A percentile compares a stretch with the other conserved stretches of the same genome.
These are phyloP conservation scores for Epicauta chinensis DNA, from an alignment of 1,140 invertebrate species.

Conservation along the genomic window DNA sequence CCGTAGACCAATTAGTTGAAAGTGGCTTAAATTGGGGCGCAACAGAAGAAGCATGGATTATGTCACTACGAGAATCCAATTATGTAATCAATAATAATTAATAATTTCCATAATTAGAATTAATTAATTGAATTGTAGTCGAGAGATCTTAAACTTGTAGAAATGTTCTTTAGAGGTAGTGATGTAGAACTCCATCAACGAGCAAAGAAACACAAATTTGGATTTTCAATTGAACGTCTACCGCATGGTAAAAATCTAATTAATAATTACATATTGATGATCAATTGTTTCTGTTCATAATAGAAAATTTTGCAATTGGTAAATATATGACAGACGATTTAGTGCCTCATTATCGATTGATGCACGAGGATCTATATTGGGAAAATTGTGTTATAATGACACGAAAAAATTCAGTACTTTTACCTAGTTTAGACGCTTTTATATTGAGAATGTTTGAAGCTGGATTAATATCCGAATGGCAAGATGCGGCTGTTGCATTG, in stretches of 20 bases:
- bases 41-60: constrained; percentile 30
- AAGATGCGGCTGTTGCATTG: constrained; percentile 23
- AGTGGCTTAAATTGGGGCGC: constrained; percentile 30
- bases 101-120: neutral
- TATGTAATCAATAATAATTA: constrained; percentile 17
- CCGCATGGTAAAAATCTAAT: constrained; percentile 22
- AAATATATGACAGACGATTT: constrained; percentile 50
- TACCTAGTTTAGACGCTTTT: constrained; percentile 26
- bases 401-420: constrained; percentile 49
- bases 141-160: constrained; percentile 16
- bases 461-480: constrained; percentile 36
- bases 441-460: constrained; percentile 33
- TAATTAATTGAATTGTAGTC: constrained; percentile 8
- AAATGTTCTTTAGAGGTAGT: constrained; percentile 18
- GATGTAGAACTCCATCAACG: constrained; percentile 17
- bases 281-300: neutral
- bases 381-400: constrained; percentile 51
- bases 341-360: constrained; percentile 45
- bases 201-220: constrained; percentile 19
- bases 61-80: constrained; percentile 24
- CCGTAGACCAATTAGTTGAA: constrained; percentile 24
- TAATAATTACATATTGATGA: neutral
- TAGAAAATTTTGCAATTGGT: constrained; percentile 48
- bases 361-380: constrained; percentile 52
- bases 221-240: constrained; percentile 28